A percentile compares a stretch with the other conserved stretches of the same genome.
Evolutionary conservation across 2,113 vertebrate genomes (phyloP).

Genomic region (Tragelaphus scriptus): DNA sequence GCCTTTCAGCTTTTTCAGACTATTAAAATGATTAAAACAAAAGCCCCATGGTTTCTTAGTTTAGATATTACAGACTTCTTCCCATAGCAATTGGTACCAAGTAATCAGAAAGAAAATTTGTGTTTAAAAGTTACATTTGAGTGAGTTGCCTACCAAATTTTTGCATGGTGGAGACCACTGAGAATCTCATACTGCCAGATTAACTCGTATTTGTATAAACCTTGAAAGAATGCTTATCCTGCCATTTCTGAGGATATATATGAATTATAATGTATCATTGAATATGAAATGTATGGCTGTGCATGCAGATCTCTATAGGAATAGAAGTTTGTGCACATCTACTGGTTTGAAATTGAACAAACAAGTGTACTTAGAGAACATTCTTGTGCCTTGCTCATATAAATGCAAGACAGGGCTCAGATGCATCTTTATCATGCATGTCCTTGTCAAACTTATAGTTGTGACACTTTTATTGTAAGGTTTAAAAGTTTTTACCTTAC

Average conservation of each 20-base stretch:
- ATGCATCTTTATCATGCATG: neutral
- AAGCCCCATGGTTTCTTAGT: neutral
- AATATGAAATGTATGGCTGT: neutral
- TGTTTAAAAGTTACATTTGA: neutral
- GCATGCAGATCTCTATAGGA: neutral
- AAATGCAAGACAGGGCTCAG: neutral
- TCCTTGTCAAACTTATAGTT: neutral
- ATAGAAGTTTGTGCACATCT: neutral
- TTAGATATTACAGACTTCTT: constrained; percentile 16
- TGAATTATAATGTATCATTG: neutral
- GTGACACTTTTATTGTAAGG: neutral
- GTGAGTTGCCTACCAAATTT: constrained; percentile 10
- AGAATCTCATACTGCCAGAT: neutral
- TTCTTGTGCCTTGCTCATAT: neutral
- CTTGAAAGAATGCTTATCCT: neutral
- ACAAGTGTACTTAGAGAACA: neutral
- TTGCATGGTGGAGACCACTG: neutral
- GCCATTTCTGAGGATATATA: neutral
- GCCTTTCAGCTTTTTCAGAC: neutral
- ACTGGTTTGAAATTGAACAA: neutral
- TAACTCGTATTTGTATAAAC: constrained; percentile 6
- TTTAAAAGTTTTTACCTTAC: constrained; percentile 3
- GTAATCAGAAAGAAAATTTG: neutral
- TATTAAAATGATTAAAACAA: neutral
- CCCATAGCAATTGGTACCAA: neutral